phyloP scores from a whole-genome alignment of 2,113 vertebrate species.

The Tonatia bakeri region DNA sequence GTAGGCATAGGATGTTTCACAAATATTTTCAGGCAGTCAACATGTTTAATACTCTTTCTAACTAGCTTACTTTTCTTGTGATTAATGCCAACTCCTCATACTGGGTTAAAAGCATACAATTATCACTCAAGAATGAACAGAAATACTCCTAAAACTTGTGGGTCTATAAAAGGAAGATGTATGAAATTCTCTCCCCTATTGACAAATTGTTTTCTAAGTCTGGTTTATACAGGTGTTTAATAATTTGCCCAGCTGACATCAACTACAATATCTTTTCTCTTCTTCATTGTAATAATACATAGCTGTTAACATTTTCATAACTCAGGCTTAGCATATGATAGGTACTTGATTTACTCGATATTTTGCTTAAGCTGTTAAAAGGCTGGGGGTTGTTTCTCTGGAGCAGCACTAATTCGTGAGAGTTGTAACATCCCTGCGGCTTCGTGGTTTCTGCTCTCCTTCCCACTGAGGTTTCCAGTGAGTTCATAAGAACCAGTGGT shows the following conservation, averaged over 20 bases:
- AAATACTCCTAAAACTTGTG: not conserved
- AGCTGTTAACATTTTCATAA: conserved; percentile 53
- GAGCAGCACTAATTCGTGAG: conserved; percentile 32
- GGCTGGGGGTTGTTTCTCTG: conserved; percentile 40
- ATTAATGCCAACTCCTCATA: not conserved
- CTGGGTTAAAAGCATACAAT: not conserved
- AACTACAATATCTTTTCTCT: not conserved
- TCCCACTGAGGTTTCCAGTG: conserved; percentile 38
- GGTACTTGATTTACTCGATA: conserved; percentile 55
- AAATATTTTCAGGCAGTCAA: not conserved
- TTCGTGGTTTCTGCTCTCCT: conserved; percentile 52
- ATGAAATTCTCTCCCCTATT: not conserved
- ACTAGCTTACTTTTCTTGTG: not conserved
- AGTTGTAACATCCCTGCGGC: conserved; percentile 40
- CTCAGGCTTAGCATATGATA: not conserved
- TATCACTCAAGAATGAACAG: not conserved
- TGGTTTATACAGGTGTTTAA: not conserved
- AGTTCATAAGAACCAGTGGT: conserved; percentile 30
- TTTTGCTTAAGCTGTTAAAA: conserved; percentile 60
- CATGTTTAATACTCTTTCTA: not conserved
- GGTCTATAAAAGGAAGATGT: not conserved
- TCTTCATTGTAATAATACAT: not conserved
- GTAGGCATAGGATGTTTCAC: not conserved
- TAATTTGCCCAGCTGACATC: not conserved
- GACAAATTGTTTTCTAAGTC: not conserved